Evolutionary conservation across 2,113 vertebrate genomes (phyloP).

Genomic region (Mystacornis crossleyi): DNA sequence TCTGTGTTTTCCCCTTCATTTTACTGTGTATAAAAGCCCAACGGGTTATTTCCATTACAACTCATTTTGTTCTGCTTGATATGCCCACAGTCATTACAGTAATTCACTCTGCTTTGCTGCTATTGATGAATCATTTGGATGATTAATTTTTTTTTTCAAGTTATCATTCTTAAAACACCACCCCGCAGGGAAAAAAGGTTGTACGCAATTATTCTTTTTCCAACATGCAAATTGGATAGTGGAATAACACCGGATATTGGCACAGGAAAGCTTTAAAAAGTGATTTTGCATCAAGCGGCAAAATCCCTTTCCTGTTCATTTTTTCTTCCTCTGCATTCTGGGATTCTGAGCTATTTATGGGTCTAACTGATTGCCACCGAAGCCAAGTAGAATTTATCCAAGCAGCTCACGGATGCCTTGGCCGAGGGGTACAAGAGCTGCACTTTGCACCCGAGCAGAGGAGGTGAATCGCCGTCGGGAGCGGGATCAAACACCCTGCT

Average conservation of each 20-base stretch:
- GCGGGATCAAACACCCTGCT: accelerated
- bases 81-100: neutral
- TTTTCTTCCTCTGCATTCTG: neutral
- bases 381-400: neutral
- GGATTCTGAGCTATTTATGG: neutral
- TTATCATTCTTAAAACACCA: neutral
- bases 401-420: neutral
- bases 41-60: neutral
- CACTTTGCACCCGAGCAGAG: neutral
- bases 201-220: neutral
- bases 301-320: neutral
- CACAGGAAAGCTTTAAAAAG: neutral
- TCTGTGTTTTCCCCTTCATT: too few relatives aligned
- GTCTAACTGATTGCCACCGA: neutral
- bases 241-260: neutral
- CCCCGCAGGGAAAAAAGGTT: neutral
- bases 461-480: neutral
- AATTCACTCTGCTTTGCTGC: neutral
- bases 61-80: neutral
- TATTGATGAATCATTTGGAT: neutral
- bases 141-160: neutral
- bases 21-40: neutral
- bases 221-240: neutral
- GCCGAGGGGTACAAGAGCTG: neutral
- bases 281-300: neutral